Base-by-base conservation (phyloP, 2,888 invertebrate genomes). In the Balanococcus diminutus region DNA sequence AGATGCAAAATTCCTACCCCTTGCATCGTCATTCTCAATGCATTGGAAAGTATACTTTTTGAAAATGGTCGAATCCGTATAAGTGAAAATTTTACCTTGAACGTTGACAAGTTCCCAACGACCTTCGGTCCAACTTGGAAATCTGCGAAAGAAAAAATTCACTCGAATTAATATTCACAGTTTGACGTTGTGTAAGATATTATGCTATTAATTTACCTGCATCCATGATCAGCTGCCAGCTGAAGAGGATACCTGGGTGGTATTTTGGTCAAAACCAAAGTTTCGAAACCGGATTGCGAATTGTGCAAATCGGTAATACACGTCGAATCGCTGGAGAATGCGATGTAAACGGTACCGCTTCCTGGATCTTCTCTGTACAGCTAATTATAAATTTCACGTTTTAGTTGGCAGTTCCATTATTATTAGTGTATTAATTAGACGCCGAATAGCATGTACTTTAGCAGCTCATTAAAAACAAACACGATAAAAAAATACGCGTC, bases 321-420 rank as follows among this genome's bases (percentile, higher is more conserved):
- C 46, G 93, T 93, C 3, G 93, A 93, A 89, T 93, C 93, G 86
- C 92, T 92, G 88, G 93, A 92, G 86, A 93, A 90, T 9, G 93
- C 92, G 89, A 94, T 90, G 87, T 91, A 90, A 5, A 93, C 92
- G 86, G 91, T 90, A 2, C 92, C 92, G 72, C 90, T 92, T 82
- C 88, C 89, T 39, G 89, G 89, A 42, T 84, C 84, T 46, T 84
- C 84, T 67, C 19, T 39, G 19, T 72, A 75, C 8, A 84, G 36
- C 84, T 84, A 84, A 84, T 84, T 84, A n/a, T n/a, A 82, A 22
- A 83, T 19, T 28, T 61, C 8, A 42, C 28, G 14, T 67, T 67
- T 67, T 67, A 67, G 61, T 67, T 25, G 25, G 61, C 61, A 67
- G 4, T 67, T 67, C 28, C 11, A 51, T 51, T 19, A n/a, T n/a